These are phyloP conservation scores for Sebastes baramenuke DNA, from an alignment of 2,797 vertebrate species.

Conservation along the genomic window DNA sequence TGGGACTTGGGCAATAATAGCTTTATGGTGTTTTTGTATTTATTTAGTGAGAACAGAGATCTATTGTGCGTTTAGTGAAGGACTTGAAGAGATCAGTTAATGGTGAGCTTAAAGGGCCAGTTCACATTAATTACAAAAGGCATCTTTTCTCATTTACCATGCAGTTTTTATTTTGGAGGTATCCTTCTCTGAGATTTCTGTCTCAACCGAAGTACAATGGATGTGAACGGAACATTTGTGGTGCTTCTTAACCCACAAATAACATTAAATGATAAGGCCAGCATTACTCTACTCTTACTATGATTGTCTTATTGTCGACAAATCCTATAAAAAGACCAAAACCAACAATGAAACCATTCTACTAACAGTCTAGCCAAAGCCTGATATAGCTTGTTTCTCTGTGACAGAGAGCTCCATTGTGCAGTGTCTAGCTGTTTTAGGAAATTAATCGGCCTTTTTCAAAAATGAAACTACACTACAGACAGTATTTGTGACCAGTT, in stretches of 20 bases:
- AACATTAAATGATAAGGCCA: neutral
- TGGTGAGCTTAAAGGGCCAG: neutral
- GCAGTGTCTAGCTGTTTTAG: too few relatives aligned
- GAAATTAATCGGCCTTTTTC: neutral
- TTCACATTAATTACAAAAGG: neutral
- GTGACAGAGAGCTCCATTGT: neutral
- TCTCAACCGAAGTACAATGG: neutral
- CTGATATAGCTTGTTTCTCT: neutral
- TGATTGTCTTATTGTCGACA: neutral
- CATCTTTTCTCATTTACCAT: neutral
- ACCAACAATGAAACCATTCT: neutral
- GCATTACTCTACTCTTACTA: neutral
- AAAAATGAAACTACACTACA: too few relatives aligned
- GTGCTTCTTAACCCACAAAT: neutral
- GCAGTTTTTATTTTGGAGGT: neutral
- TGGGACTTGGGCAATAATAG: neutral
- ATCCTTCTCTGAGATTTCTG: neutral
- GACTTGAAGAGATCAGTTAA: neutral
- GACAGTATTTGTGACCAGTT: too few relatives aligned
- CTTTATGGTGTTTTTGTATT: slow-evolving; percentile 7
- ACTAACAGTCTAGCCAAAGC: neutral
- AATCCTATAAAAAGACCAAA: neutral
- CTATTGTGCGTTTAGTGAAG: neutral
- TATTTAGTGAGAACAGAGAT: neutral
- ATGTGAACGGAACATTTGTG: neutral